Evolutionary conservation across 2,888 invertebrate genomes (phyloP), one percentile per base, ranked within the genome.

Genomic region (Epirrita christyi): DNA sequence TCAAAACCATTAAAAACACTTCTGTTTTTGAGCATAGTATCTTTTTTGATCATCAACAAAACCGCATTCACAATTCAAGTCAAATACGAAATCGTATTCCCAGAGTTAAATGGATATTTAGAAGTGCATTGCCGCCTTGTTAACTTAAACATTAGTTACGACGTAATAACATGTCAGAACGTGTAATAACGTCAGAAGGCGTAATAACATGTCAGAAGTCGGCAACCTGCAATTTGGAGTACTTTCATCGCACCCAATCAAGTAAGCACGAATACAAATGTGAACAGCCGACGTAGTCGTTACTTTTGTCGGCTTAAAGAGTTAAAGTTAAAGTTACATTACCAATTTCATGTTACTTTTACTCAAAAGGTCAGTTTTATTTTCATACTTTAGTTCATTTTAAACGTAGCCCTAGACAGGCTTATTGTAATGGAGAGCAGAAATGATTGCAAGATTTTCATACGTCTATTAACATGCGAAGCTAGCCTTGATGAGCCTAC

Each of bases 201-300:
- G 61, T 66, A 66, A 66, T 66, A 28, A 66, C 60, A 66, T 48
- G 57, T 56, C 65, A 61, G 41, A 34, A 36, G 44, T 32, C 37
- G 55, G 57, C 64, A 71, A 62, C 72, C 75, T 73, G 72, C 76
- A 77, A 79, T 80, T 77, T 79, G 61, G 67, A 67, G 71, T 73
- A 76, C 76, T 79, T 78, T 76, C 73, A 65, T 75, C 68, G 70
- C 78, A 76, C 77, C 76, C 76, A 77, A 78, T 80, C 77, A 73
- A 72, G 72, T 78, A 72, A 76, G 63, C 61, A 61, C 68, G 67
- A 67, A 67, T 64, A 13, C 32, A 32, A 40, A 52, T 44, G 54
- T 46, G 45, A 34, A 36, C 40, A n/a, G 41, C n/a, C n/a, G n/a
- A 41, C 9, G 15, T 21, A 27, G 27, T 41, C 5, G 27, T 21